Conservation (phyloP, 2,797 vertebrate species). For the Artibeus jamaicensis region DNA sequence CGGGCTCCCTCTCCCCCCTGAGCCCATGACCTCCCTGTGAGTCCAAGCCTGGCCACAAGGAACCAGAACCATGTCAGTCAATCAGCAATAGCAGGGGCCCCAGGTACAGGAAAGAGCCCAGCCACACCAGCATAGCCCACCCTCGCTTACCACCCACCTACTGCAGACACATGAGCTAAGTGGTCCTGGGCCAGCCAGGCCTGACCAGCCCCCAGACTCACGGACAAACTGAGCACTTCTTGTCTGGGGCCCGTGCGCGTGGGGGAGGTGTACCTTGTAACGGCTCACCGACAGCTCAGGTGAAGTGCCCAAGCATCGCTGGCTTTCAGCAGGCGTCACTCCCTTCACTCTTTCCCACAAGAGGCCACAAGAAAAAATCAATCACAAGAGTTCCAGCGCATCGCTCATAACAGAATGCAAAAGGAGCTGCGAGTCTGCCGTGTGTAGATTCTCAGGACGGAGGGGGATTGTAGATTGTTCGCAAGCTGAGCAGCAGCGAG, state of each 20-base stretch:
- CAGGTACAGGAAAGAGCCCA: neutral
- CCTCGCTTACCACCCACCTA: neutral
- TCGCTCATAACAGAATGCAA: neutral
- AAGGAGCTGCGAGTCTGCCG: constrained; percentile 59
- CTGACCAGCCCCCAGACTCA: neutral
- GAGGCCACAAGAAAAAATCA: neutral
- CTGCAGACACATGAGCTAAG: accelerated
- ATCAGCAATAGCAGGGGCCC: no score
- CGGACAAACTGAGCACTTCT: neutral
- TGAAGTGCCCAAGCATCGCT: accelerated
- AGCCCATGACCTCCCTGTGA: neutral
- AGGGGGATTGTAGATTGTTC: constrained; percentile 45
- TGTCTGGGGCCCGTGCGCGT: accelerated
- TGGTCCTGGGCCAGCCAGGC: neutral
- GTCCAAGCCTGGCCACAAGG: accelerated
- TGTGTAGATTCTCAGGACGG: constrained; percentile 55
- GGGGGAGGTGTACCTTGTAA: neutral
- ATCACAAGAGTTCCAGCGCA: neutral
- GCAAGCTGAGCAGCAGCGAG: neutral
- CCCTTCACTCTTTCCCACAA: neutral
- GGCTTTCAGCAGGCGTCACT: neutral
- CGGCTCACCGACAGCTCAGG: neutral
- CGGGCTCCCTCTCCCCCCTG: accelerated
- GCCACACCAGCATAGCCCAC: no score
- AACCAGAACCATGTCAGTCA: neutral